Conservation (phyloP, 2,797 vertebrate genomes). For the Epinephelus coioides region DNA sequence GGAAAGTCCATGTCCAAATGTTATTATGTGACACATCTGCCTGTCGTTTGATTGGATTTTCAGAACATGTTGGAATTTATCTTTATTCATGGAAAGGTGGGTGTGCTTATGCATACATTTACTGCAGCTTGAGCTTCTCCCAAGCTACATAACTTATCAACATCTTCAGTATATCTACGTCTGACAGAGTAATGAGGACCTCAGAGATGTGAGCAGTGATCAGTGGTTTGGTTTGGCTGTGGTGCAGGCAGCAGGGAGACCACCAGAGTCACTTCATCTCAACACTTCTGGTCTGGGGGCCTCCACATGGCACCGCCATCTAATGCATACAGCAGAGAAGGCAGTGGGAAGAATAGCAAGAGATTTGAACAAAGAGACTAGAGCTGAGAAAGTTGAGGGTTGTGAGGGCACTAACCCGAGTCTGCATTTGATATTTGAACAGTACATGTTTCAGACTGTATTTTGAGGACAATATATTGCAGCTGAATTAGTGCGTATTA, state of each 20-base stretch:
- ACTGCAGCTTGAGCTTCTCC: background rate
- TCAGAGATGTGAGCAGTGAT: constrained; percentile 24
- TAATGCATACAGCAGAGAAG: constrained; percentile 41
- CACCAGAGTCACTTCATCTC: constrained; percentile 33
- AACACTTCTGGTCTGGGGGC: constrained; percentile 35
- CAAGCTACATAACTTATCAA: background rate
- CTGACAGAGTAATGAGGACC: constrained; percentile 20
- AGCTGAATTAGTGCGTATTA: constrained; percentile 13
- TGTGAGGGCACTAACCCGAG: background rate
- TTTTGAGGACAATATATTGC: constrained; percentile 17
- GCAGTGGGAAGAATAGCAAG: background rate
- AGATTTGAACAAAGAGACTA: background rate
- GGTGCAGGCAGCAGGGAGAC: constrained; percentile 33
- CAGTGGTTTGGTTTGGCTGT: constrained; percentile 29
- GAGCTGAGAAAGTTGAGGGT: background rate
- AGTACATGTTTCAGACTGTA: constrained; percentile 21
- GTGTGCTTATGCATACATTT: constrained; percentile 7
- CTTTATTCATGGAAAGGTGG: constrained; percentile 7
- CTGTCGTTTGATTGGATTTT: background rate
- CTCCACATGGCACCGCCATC: constrained; percentile 47
- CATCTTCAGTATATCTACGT: constrained; percentile 5
- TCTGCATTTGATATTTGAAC: constrained; percentile 29
- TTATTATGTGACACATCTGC: background rate
- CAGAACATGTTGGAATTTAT: background rate
- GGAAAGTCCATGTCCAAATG: no score